These are phyloP conservation scores for Tenrec ecaudatus DNA, from an alignment of 2,113 vertebrate genomes.

Conservation along the genomic window DNA sequence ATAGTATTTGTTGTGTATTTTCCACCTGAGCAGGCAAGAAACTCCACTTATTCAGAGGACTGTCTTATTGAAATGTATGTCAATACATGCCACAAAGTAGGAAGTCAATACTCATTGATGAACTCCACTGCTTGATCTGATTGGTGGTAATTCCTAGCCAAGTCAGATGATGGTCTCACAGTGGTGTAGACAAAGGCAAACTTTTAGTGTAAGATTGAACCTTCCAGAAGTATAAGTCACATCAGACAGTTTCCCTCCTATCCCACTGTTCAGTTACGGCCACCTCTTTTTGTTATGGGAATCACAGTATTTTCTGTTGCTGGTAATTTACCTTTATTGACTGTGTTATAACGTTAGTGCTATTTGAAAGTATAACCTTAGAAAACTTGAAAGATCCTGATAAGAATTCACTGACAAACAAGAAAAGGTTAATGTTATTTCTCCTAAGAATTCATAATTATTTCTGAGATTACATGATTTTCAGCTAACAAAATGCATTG, in stretches of 20 bases:
- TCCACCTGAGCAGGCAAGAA: background rate
- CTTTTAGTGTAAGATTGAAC: background rate
- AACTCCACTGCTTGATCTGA: background rate
- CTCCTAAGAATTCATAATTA: background rate
- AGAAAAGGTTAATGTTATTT: conserved; percentile 63
- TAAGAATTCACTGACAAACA: background rate
- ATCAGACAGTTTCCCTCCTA: background rate
- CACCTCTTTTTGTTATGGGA: background rate
- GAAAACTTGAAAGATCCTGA: conserved; percentile 32
- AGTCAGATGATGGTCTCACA: background rate
- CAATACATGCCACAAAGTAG: background rate
- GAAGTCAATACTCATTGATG: background rate
- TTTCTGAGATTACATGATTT: conserved; percentile 33
- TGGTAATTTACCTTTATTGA: conserved; percentile 7
- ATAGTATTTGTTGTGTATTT: background rate
- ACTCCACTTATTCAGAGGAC: background rate
- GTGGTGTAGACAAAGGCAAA: background rate
- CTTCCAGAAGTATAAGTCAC: background rate
- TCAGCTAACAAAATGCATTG: too few relatives aligned
- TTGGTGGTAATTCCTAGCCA: background rate
- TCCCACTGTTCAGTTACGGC: conserved; percentile 20
- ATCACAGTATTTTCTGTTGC: conserved; percentile 19
- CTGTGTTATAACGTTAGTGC: background rate
- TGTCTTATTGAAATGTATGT: background rate
- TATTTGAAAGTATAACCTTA: background rate